Base-by-base conservation (phyloP, 2,797 vertebrate species). In the Schizopygopsis malacanthus region DNA sequence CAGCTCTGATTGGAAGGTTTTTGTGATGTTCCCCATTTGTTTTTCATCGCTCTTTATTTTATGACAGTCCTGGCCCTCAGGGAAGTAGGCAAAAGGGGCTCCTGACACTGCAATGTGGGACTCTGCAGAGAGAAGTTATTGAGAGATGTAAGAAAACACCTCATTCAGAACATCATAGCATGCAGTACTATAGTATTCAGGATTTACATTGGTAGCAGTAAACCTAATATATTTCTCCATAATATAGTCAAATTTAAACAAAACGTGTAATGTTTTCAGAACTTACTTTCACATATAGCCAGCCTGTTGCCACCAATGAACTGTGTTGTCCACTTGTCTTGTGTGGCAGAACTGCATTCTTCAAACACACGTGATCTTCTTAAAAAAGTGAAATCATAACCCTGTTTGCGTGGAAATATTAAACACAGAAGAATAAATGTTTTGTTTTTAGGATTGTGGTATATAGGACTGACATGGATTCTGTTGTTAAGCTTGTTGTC, bases 341-440 rank as follows among this genome's bases (percentile, higher is more conserved):
- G 0, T 0, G 92, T 96, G 69, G 70, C n/a, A 0, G 52, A 1
- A 3, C 93, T 92, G 87, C 96, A 97, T 59, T 87, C 86, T 2
- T 97, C 95, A 47, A 91, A 95, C 25, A 93, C 1, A 18, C 93
- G 92, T 6, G 90, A 94, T 0, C 25, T 90, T 85, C 96, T 93
- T 0, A 95, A 4, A 67, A 97, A 96, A 0, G 1, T 25, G 33
- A 97, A 97, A 78, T 97, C 96, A 52, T 93, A 95, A 37, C 93
- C 94, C 94, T 95, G 91, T 37, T 69, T 75, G 79, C 73, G 33
- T 63, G 75, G 7, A 87, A 52, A 65, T 7, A 39, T 43, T n/a
- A 50, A n/a, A 80, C 54, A 67, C 65, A 70, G 25, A 52, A 13
- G 25, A 28, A 16, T 7, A 11, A 11, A 13, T 9, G 25, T 63